Percentiles rank a stretch among this genome's conserved stretches.
phyloP scores from a whole-genome alignment of 2,797 vertebrate species.

The Nothura maculosa region DNA sequence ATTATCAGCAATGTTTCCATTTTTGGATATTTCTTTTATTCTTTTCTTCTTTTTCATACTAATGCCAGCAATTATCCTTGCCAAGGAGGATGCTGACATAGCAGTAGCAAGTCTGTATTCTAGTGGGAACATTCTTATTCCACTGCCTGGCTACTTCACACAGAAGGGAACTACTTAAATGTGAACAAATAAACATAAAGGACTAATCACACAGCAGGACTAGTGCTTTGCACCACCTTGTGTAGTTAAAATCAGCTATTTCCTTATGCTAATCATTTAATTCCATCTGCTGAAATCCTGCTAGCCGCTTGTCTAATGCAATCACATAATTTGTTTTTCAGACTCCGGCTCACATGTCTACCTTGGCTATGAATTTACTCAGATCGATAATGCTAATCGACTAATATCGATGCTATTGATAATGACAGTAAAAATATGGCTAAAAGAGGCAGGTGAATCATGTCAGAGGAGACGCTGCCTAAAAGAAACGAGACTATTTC shows the following conservation, averaged over 20 bases:
- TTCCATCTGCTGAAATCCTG: conserved; percentile 68
- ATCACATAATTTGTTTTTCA: conserved; percentile 7
- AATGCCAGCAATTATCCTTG: not conserved
- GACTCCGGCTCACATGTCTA: not conserved
- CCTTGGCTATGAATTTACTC: not conserved
- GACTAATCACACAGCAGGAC: conserved; percentile 66
- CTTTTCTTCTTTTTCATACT: not conserved
- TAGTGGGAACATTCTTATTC: not conserved
- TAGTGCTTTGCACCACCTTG: conserved; percentile 31
- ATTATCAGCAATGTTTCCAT: not conserved
- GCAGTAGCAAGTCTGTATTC: not conserved
- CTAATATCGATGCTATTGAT: no score
- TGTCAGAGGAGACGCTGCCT: not conserved
- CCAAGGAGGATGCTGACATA: not conserved
- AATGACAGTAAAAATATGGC: not conserved
- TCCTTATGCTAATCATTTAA: conserved; percentile 54
- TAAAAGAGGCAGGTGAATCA: not conserved
- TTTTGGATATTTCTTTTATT: not conserved
- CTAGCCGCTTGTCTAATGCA: conserved; percentile 22
- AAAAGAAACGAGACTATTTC: not conserved
- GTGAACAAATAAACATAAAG: conserved; percentile 63
- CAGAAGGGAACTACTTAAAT: conserved; percentile 60
- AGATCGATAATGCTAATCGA: not conserved
- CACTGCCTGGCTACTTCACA: conserved; percentile 38
- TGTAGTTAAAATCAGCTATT: conserved; percentile 58